A percentile compares a stretch with the other conserved stretches of the same genome.
Conservation (phyloP, 1,140 invertebrate species). For the Hestina assimilis region DNA sequence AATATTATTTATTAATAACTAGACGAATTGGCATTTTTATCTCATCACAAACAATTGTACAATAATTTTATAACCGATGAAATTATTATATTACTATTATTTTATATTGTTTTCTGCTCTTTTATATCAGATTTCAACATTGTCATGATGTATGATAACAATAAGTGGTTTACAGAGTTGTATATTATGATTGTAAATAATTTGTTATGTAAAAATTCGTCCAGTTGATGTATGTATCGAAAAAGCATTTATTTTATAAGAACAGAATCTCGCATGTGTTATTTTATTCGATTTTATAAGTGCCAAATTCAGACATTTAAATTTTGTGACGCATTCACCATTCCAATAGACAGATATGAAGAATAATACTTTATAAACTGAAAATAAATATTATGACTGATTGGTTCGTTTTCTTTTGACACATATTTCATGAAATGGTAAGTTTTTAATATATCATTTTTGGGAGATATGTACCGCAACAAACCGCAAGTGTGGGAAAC, state of each 20-base stretch:
- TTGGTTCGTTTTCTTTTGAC: too few relatives aligned
- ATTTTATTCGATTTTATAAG: slow-evolving; percentile 47
- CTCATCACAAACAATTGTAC: slow-evolving; percentile 27
- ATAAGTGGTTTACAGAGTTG: neutral
- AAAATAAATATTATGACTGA: slow-evolving; percentile 70
- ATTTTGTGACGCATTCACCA: slow-evolving; percentile 54
- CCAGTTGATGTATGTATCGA: slow-evolving; percentile 46
- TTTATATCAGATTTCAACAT: neutral
- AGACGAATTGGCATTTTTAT: slow-evolving; percentile 30
- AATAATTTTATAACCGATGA: neutral
- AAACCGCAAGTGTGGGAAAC: too few relatives aligned
- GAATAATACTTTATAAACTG: slow-evolving; percentile 43
- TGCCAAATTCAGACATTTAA: slow-evolving; percentile 63
- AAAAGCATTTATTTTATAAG: slow-evolving; percentile 63
- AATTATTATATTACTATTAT: too few relatives aligned
- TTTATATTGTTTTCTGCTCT: too few relatives aligned
- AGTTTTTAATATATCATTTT: too few relatives aligned
- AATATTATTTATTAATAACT: slow-evolving; percentile 23
- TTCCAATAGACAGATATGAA: slow-evolving; percentile 66
- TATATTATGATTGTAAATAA: slow-evolving; percentile 67
- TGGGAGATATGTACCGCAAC: too few relatives aligned
- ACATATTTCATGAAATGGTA: too few relatives aligned
- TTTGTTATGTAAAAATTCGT: slow-evolving; percentile 60
- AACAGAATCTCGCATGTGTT: slow-evolving; percentile 57
- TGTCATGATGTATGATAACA: neutral